Evolutionary conservation across 1,140 invertebrate species (phyloP).

Genomic region (Aphaenogaster floridana): DNA sequence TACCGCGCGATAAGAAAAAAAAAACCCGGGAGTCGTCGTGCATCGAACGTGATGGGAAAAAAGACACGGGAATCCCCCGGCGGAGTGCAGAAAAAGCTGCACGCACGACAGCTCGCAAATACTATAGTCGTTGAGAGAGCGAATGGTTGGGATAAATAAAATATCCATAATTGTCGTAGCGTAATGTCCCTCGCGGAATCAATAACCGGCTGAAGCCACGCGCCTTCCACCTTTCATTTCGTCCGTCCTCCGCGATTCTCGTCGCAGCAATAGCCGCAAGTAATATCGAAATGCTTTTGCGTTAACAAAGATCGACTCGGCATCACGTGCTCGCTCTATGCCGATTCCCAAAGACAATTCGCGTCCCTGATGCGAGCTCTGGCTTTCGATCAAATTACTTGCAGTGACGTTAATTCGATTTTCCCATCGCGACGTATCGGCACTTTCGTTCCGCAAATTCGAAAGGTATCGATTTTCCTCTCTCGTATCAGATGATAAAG

Average conservation of each 20-base stretch:
- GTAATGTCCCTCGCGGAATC: constrained; percentile 65
- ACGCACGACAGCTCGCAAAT: constrained; percentile 18
- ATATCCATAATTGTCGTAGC: constrained; percentile 70
- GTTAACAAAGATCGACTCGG: background rate
- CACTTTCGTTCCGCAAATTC: constrained; percentile 5
- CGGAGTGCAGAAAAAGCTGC: constrained; percentile 1
- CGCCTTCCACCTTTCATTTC: constrained; percentile 40
- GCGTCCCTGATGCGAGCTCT: background rate
- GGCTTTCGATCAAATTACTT: background rate
- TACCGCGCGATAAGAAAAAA: background rate
- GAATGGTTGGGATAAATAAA: constrained; percentile 73
- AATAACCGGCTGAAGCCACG: constrained; percentile 50
- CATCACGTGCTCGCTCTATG: too few relatives aligned
- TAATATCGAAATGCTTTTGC: too few relatives aligned
- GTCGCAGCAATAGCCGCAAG: background rate
- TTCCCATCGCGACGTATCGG: constrained; percentile 12
- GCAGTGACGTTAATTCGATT: constrained; percentile 26
- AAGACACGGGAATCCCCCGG: constrained; percentile 10
- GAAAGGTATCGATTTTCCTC: constrained; percentile 36
- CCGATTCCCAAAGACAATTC: constrained; percentile 2
- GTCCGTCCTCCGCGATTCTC: background rate
- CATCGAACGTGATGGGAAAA: constrained; percentile 25
- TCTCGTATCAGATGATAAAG: constrained; percentile 45
- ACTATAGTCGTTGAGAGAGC: constrained; percentile 52
- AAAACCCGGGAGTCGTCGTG: background rate